Evolutionary conservation across 2,888 invertebrate genomes (phyloP).

Genomic region (Holacanthella duospinosa): DNA sequence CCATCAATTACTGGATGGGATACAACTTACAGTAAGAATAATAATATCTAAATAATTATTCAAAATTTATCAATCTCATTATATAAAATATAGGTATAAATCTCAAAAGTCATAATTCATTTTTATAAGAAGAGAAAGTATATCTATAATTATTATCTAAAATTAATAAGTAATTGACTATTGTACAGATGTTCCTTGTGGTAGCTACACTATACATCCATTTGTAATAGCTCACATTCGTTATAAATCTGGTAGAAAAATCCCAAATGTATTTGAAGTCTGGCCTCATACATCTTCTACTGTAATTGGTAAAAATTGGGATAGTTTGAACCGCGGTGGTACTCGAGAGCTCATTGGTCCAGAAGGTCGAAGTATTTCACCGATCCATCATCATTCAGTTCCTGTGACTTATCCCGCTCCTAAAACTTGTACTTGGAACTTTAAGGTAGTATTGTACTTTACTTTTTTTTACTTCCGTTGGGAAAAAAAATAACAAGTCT

Average conservation of each 20-base stretch:
- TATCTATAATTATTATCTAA: not conserved
- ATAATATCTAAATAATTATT: slow-evolving; percentile 1
- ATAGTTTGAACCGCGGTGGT: not conserved
- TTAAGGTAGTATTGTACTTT: slow-evolving; percentile 20
- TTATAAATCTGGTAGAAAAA: slow-evolving; percentile 9
- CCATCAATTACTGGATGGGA: slow-evolving; percentile 34
- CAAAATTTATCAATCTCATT: not conserved
- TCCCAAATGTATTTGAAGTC: not conserved
- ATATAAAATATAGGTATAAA: not conserved
- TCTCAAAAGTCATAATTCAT: not conserved
- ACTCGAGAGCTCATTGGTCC: not conserved
- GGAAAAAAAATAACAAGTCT: too few relatives aligned
- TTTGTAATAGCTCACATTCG: slow-evolving; percentile 29
- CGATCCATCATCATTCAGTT: not conserved
- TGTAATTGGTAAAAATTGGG: not conserved
- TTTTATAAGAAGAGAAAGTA: too few relatives aligned
- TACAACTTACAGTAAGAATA: slow-evolving; percentile 34
- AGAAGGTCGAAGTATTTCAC: not conserved
- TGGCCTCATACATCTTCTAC: not conserved
- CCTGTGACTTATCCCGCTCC: slow-evolving; percentile 3
- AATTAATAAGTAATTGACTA: not conserved
- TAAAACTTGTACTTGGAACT: slow-evolving; percentile 29
- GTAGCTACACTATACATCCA: slow-evolving; percentile 31
- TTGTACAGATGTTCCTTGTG: slow-evolving; percentile 33
- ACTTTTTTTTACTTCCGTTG: not conserved